Evolutionary conservation across 2,888 invertebrate genomes (phyloP), one percentile per base, ranked within the genome.

Genomic region (Chromoteleia sp.): DNA sequence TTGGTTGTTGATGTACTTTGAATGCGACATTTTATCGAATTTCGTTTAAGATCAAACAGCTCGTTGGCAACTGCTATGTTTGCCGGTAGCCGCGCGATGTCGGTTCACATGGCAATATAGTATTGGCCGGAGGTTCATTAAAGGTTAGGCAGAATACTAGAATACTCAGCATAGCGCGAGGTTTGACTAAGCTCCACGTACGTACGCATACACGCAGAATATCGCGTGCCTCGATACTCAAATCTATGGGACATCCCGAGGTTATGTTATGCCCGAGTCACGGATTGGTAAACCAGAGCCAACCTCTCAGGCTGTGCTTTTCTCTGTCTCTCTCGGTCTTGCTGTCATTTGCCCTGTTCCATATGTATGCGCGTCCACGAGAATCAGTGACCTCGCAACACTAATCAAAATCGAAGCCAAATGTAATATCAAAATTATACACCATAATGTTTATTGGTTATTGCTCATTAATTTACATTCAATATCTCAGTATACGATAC

Each of bases 61-160:
- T 56, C 39, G 25, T 65, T 52, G 63, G 56, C 56, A 56, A 65
- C 54, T 36, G 36, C 45, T 45, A 33, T 52, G 65, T 65, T 80
- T 68, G 63, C 58, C 36, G 33, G 48, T 54, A 61, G 63, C 54
- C 39, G 50, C 41, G 52, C 52, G 50, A 80, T 80, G 74, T 71
- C 65, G 59, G 58, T 75, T 65, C 45, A 58, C 50, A 58, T 41
- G 83, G 82, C 84, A 83, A 61, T 82, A 83, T 85, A 86, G 85
- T 50, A 65, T 65, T 65, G 43, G n/a, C 29, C 25, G 33, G 56
- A 36, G 58, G 87, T 88, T 88, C 87, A 89, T 89, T 89, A 89
- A 86, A 86, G 85, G 83, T 68, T 82, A 77, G 85, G 85, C 80
- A 84, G 84, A 85, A 88, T 89, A 88, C 89, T 89, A 89, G 89